Percentiles rank a stretch among this genome's conserved stretches.
These are phyloP conservation scores for Nycticebus coucang DNA, from an alignment of 2,113 vertebrate genomes.

Conservation along the genomic window DNA sequence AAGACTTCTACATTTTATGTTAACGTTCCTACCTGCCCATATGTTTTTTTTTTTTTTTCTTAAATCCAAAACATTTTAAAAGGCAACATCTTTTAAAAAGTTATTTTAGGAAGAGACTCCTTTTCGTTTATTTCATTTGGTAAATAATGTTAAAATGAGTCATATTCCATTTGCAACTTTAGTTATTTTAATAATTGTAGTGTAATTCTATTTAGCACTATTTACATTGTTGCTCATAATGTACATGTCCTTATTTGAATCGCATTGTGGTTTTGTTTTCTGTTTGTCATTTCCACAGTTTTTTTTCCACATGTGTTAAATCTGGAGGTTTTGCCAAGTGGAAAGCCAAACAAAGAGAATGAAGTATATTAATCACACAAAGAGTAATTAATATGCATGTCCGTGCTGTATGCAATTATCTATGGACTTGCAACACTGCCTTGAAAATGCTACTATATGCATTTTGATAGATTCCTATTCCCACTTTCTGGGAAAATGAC, in stretches of 20 bases:
- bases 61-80: slow-evolving; percentile 50
- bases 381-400: slow-evolving; percentile 43
- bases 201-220: slow-evolving; percentile 63
- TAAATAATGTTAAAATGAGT: slow-evolving; percentile 72
- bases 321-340: slow-evolving; percentile 40
- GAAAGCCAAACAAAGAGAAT: slow-evolving; percentile 59
- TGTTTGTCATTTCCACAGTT: slow-evolving; percentile 57
- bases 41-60: slow-evolving; percentile 34
- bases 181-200: slow-evolving; percentile 65
- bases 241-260: slow-evolving; percentile 46
- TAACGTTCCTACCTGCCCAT: slow-evolving; percentile 70
- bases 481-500: background rate
- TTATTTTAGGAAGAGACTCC: slow-evolving; percentile 66
- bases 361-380: slow-evolving; percentile 33
- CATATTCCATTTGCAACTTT: slow-evolving; percentile 58
- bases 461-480: slow-evolving; percentile 1
- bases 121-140: slow-evolving; percentile 61
- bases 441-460: background rate
- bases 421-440: background rate
- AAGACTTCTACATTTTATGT: slow-evolving; percentile 66
- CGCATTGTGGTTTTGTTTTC: slow-evolving; percentile 67
- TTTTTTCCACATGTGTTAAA: slow-evolving; percentile 47
- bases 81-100: slow-evolving; percentile 44
- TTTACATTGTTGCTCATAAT: slow-evolving; percentile 53
- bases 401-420: background rate